Evolutionary conservation across 23 tunicate species (phyloP).

Genomic region (Clavelina lepadiformis): DNA sequence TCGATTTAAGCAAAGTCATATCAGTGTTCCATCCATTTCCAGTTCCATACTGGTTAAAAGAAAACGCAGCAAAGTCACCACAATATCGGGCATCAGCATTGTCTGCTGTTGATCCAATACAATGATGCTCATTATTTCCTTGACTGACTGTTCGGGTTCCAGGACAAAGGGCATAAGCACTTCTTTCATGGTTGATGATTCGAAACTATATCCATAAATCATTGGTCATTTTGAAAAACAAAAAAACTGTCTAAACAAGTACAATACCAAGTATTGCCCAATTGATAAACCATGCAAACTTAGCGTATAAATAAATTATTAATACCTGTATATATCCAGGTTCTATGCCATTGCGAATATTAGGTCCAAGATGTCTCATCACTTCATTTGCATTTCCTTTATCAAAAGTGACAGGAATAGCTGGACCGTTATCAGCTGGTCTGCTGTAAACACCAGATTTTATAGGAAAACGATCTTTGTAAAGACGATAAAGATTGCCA

Average conservation of each 20-base stretch:
- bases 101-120: constrained; percentile 20
- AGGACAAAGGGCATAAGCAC: constrained; percentile 13
- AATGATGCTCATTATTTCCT: not conserved
- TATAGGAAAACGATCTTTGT: constrained; percentile 32
- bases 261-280: no score
- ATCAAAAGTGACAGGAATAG: constrained; percentile 34
- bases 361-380: constrained; percentile 21
- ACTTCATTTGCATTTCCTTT: constrained; percentile 21
- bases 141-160: not conserved
- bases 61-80: constrained; percentile 8
- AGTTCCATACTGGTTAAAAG: constrained; percentile 6
- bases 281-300: no score
- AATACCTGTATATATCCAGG: constrained; percentile 60
- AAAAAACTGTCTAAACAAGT: no score
- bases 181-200: constrained; percentile 2
- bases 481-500: constrained; percentile 35
- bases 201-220: constrained; percentile 6
- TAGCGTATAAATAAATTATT: no score
- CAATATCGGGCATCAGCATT: not conserved
- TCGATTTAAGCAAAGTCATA: not conserved
- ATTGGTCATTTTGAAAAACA: no score
- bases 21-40: constrained; percentile 4
- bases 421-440: constrained; percentile 39
- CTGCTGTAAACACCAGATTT: constrained; percentile 10
- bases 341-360: constrained; percentile 3